Percentiles rank a stretch among this genome's conserved stretches.
Evolutionary conservation across 1,140 invertebrate genomes (phyloP).

Genomic region (Megathymus violae): DNA sequence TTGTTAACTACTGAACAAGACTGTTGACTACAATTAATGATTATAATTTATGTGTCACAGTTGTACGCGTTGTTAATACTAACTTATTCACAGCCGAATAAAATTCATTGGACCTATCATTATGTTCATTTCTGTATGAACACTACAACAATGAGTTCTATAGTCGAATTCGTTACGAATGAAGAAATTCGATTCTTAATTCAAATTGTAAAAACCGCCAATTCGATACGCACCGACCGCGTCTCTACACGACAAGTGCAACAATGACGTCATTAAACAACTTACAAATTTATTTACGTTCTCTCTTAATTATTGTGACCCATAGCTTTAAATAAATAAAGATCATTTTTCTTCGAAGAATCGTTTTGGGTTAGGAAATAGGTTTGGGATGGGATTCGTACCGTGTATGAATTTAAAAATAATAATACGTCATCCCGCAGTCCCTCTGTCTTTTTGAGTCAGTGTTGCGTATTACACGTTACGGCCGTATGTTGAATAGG

Average conservation of each 20-base stretch:
- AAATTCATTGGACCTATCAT: constrained; percentile 1
- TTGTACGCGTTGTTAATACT: background rate
- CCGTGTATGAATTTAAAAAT: constrained; percentile 77
- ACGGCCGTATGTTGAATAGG: constrained; percentile 73
- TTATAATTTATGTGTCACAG: background rate
- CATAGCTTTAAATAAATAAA: constrained; percentile 33
- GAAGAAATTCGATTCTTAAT: constrained; percentile 59
- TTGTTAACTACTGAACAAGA: no score
- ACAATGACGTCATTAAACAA: constrained; percentile 67
- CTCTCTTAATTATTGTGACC: constrained; percentile 18
- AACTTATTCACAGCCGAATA: background rate
- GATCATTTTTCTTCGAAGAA: constrained; percentile 35
- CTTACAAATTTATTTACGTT: constrained; percentile 14
- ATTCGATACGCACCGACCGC: constrained; percentile 74
- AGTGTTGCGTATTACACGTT: constrained; percentile 66
- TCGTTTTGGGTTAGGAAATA: constrained; percentile 41
- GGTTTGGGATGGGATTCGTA: constrained; percentile 43
- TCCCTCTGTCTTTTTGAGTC: constrained; percentile 76
- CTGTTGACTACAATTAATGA: no score
- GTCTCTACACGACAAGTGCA: constrained; percentile 67
- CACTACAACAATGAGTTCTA: constrained; percentile 40
- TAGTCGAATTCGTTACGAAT: constrained; percentile 44
- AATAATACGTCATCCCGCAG: constrained; percentile 72
- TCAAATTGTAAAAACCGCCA: constrained; percentile 72
- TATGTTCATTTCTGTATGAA: constrained; percentile 18